phyloP scores from a whole-genome alignment of 2,113 vertebrate species.

The Pavo muticus region DNA sequence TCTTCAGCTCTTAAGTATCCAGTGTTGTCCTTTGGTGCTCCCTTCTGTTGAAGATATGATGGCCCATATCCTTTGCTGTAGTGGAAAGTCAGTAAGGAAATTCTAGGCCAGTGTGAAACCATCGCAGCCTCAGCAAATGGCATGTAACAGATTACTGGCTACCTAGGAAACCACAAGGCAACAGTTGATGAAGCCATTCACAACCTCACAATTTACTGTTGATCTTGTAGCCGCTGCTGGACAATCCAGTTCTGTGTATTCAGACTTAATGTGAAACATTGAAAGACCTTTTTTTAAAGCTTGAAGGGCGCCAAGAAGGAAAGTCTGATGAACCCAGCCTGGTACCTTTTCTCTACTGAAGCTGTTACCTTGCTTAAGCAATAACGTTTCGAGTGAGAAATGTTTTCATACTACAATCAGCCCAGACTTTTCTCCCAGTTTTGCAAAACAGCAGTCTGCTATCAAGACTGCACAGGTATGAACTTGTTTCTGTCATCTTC shows the following conservation, averaged over 20 bases:
- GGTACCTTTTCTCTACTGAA: neutral
- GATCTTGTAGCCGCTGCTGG: fast-evolving
- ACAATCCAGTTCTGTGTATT: neutral
- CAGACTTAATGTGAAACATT: neutral
- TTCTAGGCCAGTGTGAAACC: neutral
- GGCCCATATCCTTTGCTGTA: neutral
- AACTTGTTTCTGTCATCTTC: neutral
- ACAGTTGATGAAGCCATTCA: neutral
- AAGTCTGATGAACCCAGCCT: neutral
- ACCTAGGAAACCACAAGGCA: neutral
- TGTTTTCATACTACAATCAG: neutral
- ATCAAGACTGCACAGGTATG: neutral
- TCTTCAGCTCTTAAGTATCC: neutral
- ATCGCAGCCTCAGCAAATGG: neutral
- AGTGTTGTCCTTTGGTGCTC: neutral
- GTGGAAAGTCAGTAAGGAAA: neutral
- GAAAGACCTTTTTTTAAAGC: neutral
- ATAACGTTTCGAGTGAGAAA: neutral
- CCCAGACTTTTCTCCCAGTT: neutral
- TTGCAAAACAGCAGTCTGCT: neutral
- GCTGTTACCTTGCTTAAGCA: neutral
- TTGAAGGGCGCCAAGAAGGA: neutral
- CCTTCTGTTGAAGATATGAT: neutral
- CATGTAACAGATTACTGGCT: neutral
- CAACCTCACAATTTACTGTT: neutral